phyloP scores from a whole-genome alignment of 2,797 vertebrate genomes.

The Sebastes steindachneri region DNA sequence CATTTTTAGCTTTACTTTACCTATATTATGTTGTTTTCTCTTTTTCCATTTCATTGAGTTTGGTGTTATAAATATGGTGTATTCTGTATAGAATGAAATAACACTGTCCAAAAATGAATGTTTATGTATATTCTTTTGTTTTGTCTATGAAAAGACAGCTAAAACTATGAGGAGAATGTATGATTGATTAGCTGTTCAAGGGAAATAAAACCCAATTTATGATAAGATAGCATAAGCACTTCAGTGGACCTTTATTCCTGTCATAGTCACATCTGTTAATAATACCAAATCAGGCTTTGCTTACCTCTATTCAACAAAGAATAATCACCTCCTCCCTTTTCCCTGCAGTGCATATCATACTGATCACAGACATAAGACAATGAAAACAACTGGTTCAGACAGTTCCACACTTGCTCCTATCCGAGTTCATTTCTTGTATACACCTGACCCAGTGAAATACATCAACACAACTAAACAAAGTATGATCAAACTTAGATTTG shows the following conservation, averaged over 20 bases:
- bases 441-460: slow-evolving; percentile 68
- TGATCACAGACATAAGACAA: slow-evolving; percentile 51
- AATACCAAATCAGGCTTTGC: slow-evolving; percentile 19
- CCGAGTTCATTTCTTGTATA: slow-evolving; percentile 58
- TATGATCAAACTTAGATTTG: slow-evolving; percentile 69
- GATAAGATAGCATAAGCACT: background rate
- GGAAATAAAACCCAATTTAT: slow-evolving; percentile 35
- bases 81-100: background rate
- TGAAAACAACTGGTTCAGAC: slow-evolving; percentile 67
- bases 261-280: slow-evolving; percentile 45
- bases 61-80: background rate
- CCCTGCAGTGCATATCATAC: slow-evolving; percentile 4
- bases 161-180: background rate
- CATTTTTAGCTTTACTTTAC: too few relatives aligned
- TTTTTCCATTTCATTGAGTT: too few relatives aligned
- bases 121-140: background rate
- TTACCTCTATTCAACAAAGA: slow-evolving; percentile 37
- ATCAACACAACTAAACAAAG: slow-evolving; percentile 66
- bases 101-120: background rate
- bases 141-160: background rate
- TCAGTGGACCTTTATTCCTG: slow-evolving; percentile 28
- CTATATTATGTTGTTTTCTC: too few relatives aligned
- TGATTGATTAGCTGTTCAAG: slow-evolving; percentile 42
- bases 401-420: slow-evolving; percentile 47
- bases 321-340: slow-evolving; percentile 47